Base-by-base conservation (phyloP, 2,113 vertebrate genomes). In the Arenaria interpres region DNA sequence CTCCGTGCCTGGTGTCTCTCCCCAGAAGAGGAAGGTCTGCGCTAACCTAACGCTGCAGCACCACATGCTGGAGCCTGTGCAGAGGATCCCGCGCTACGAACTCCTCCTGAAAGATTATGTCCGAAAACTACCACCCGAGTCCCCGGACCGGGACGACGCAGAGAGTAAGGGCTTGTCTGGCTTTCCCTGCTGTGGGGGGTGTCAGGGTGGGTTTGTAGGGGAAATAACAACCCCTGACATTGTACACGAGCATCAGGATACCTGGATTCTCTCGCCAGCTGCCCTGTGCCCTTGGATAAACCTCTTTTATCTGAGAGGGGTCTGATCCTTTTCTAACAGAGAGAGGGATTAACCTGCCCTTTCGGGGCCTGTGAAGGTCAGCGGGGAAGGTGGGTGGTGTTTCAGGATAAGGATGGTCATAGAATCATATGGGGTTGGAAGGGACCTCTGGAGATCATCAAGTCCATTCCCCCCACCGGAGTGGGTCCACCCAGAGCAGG, bases 81-180 rank as follows among this genome's bases (percentile, higher is more conserved):
- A 99, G 97, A 98, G 99, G 85, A 98, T 99, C n/a, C 99, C 99
- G 0, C 98, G 99, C 63, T 99, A 99, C 0, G 98, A 99, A 89
- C 98, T 99, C 94, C 98, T 99, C 53, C 98, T 99, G 46, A 98
- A 98, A 84, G 99, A 99, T n/a, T 99, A 99, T 3, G 77, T 99
- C 33, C 98, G 89, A 91, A 99, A 98, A 67, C 98, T 99, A 7
- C 98, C 98, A 0, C 85, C 97, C 2, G 87, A 98, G 5, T 97
- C 98, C 74, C 96, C 97, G 0, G 99, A 99, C 96, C 94, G 77
- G 53, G 93, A 77, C 0, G 97, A 98, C 10, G 98, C 99, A 10
- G 97, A 98, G 88, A 99, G 99, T 99, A 93, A 98, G 98, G 54
- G 66, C 35, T 57, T 3, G 4, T 25, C 24, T 7, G 43, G 14